A percentile compares a stretch with the other conserved stretches of the same genome.
phyloP scores from a whole-genome alignment of 2,113 vertebrate species.

The Tachuris rubrigastra region DNA sequence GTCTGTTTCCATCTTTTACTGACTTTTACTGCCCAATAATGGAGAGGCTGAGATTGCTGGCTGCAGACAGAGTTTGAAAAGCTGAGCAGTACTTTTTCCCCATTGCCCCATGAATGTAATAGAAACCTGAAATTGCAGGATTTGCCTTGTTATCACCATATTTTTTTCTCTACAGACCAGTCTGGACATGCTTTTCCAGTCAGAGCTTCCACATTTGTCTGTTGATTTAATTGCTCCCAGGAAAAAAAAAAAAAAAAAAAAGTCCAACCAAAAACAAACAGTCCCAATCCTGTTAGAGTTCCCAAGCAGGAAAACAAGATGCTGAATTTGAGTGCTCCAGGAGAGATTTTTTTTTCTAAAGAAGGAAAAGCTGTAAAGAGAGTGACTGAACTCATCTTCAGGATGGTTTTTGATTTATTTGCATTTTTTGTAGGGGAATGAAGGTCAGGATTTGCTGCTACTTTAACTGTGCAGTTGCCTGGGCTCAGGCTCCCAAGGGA shows the following conservation, averaged over 20 bases:
- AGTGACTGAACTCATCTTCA: neutral
- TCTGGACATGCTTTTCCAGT: constrained; percentile 11
- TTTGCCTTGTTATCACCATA: neutral
- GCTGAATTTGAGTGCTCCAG: neutral
- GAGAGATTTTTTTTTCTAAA: neutral
- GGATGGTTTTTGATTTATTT: neutral
- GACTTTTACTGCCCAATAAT: constrained; percentile 38
- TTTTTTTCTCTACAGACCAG: neutral
- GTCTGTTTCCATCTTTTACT: constrained; percentile 24
- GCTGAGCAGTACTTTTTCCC: neutral
- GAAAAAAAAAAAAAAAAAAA: neutral
- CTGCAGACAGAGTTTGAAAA: neutral
- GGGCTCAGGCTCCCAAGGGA: neutral
- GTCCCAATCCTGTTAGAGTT: neutral
- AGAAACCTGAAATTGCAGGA: constrained; percentile 7
- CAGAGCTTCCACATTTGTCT: neutral
- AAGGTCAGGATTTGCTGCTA: neutral
- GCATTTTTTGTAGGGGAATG: neutral
- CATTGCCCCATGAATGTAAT: neutral
- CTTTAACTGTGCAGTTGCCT: neutral
- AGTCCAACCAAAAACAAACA: too few species aligned
- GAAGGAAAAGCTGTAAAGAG: neutral
- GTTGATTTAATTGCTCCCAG: neutral
- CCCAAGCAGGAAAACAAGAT: neutral
- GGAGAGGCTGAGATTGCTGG: constrained; percentile 32